Base-by-base conservation (phyloP, 2,113 vertebrate species). In the Lasiurus cinereus region DNA sequence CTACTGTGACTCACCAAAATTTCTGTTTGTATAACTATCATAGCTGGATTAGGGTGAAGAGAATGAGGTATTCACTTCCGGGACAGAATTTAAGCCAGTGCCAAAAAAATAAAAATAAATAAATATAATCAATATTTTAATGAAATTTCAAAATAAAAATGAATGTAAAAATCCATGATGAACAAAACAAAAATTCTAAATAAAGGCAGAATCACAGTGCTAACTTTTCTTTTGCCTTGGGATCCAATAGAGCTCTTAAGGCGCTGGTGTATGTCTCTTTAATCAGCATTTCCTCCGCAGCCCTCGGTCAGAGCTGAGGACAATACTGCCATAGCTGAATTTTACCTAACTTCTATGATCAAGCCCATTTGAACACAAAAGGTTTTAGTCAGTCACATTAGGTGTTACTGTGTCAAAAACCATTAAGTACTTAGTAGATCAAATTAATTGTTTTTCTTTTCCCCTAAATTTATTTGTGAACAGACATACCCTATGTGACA, bases 101-200 rank as follows among this genome's bases (percentile, higher is more conserved):
- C 6, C 5, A 69, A 69, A 36, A 39, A 39, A n/a, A n/a, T n/a
- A n/a, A 39, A 14, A 1, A 19, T 48, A 50, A 13, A 36, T 1
- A 3, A 70, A 66, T 27, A 39, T 13, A 91, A 79, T 74, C 79
- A 72, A 54, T 27, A 64, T 84, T 89, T 86, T 70, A 86, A 27
- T 69, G 1, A 66, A 83, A 29, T 69, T 77, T 79, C 6, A 82
- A 92, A 66, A 36, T 48, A 12, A 91, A 92, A 95, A 87, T 78
- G 31, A 46, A 36, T 56, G 8, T 76, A 24, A 88, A 91, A 54
- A 5, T 36, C 31, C 8, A 67, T 29, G 14, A 67, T 67, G 62
- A 84, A 54, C 24, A 77, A 84, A 88, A 72, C 18, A 54, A 82
- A 54, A n/a, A 87, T 52, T 90, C 89, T 83, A 3, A 96, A 72